A percentile compares a stretch with the other conserved stretches of the same genome.
phyloP scores from a whole-genome alignment of 2,888 invertebrate genomes.

The Entomobrya multifasciata region DNA sequence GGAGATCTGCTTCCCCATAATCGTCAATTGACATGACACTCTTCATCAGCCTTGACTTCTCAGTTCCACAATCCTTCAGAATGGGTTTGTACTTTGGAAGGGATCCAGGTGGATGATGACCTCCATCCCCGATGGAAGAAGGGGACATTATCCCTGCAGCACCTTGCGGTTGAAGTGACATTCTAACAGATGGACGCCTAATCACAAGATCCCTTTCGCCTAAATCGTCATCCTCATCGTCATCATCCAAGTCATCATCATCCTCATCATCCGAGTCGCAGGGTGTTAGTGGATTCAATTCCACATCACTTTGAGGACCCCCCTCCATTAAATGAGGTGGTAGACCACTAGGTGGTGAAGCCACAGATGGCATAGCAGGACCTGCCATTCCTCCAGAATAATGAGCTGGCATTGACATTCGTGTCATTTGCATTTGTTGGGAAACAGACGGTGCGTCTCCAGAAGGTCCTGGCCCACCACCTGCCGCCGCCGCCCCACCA shows the following conservation, averaged over 20 bases:
- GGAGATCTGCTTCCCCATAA: constrained; percentile 7
- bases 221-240: constrained; percentile 51
- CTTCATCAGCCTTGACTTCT: constrained; percentile 55
- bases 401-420: constrained; percentile 34
- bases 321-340: not conserved
- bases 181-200: constrained; percentile 10
- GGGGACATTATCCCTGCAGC: too few relatives aligned
- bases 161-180: not conserved
- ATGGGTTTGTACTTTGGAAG: constrained; percentile 51
- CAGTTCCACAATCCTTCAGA: constrained; percentile 56
- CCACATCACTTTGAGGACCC: constrained; percentile 59
- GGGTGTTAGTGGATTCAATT: constrained; percentile 74
- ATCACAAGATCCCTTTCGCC: not conserved
- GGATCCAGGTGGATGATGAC: not conserved
- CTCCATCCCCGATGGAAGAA: too few relatives aligned
- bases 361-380: not conserved
- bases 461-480: not conserved
- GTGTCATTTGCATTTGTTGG: not conserved
- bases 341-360: not conserved
- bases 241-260: constrained; percentile 41
- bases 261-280: constrained; percentile 69
- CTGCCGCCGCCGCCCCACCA: not conserved
- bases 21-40: constrained; percentile 60
- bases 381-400: not conserved
- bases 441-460: constrained; percentile 26